A percentile compares a stretch with the other conserved stretches of the same genome.
Conservation (phyloP, 2,888 invertebrate species). For the Lamellibrachia columna region DNA sequence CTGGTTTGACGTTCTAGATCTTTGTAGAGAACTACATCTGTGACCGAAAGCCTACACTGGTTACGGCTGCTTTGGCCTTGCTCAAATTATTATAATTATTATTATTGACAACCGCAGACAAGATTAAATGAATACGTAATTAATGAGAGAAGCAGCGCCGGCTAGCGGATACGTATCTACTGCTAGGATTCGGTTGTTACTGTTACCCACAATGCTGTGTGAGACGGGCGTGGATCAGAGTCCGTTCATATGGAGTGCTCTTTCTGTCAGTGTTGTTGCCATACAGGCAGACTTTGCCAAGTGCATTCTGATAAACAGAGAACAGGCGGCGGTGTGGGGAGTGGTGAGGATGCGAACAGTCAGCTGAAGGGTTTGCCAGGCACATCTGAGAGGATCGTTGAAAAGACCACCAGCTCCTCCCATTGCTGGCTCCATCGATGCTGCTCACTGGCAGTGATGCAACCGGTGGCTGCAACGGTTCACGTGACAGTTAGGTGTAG, state of each 20-base stretch:
- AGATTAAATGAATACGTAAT: not conserved
- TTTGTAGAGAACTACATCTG: not conserved
- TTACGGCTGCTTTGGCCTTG: not conserved
- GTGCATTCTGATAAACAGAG: constrained; percentile 12
- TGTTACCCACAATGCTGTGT: not conserved
- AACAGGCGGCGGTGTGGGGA: not conserved
- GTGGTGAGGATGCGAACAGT: not conserved
- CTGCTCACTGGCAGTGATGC: not conserved
- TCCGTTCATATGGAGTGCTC: not conserved
- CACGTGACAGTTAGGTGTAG: not conserved
- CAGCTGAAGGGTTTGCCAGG: not conserved
- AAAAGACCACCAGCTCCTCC: not conserved
- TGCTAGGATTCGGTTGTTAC: not conserved
- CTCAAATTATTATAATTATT: not conserved
- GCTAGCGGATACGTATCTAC: not conserved
- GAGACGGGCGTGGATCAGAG: not conserved
- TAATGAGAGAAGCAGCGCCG: not conserved
- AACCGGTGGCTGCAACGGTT: not conserved
- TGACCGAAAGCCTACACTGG: not conserved
- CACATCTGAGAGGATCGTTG: not conserved
- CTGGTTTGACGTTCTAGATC: not conserved
- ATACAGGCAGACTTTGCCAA: not conserved
- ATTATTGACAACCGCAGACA: not conserved
- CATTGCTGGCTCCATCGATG: not conserved
- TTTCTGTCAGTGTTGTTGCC: not conserved